Conservation (phyloP, 2,113 vertebrate species). For the Oryzias melastigma region DNA sequence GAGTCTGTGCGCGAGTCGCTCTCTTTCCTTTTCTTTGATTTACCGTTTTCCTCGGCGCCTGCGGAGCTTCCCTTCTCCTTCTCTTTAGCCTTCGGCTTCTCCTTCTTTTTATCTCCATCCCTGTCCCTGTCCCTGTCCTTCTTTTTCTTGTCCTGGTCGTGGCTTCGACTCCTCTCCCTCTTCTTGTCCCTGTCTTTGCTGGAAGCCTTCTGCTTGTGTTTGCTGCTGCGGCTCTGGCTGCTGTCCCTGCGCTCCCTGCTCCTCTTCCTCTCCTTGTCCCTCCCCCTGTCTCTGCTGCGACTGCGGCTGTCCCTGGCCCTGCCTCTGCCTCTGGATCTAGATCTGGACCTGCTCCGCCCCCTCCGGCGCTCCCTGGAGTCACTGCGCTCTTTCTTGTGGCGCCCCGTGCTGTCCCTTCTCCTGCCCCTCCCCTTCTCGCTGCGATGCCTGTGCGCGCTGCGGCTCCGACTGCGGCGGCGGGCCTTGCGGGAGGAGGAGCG, state of each 20-base stretch:
- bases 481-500: slow-evolving; percentile 88
- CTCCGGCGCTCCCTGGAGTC: slow-evolving; percentile 82
- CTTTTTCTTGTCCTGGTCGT: slow-evolving; percentile 90
- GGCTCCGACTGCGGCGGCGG: slow-evolving; percentile 83
- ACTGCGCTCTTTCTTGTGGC: slow-evolving; percentile 81
- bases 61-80: slow-evolving; percentile 77
- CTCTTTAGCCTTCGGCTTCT: slow-evolving; percentile 85
- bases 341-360: slow-evolving; percentile 74
- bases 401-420: slow-evolving; percentile 77
- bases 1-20: slow-evolving; percentile 82
- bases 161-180: slow-evolving; percentile 79
- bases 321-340: slow-evolving; percentile 75
- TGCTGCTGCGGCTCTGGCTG: slow-evolving; percentile 83
- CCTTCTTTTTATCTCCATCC: slow-evolving; percentile 83
- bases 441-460: slow-evolving; percentile 81
- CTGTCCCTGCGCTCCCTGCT: slow-evolving; percentile 80
- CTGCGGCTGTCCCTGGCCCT: slow-evolving; percentile 83
- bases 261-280: slow-evolving; percentile 76
- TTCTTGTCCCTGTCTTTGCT: slow-evolving; percentile 88
- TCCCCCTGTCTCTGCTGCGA: slow-evolving; percentile 84
- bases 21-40: slow-evolving; percentile 89
- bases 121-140: slow-evolving; percentile 88
- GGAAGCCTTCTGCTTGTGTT: slow-evolving; percentile 84
- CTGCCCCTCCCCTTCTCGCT: slow-evolving; percentile 83
- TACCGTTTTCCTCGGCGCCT: slow-evolving; percentile 83